Percentiles rank a stretch among this genome's conserved stretches.
phyloP scores from a whole-genome alignment of 2,888 invertebrate genomes.

The Acleris laterana region DNA sequence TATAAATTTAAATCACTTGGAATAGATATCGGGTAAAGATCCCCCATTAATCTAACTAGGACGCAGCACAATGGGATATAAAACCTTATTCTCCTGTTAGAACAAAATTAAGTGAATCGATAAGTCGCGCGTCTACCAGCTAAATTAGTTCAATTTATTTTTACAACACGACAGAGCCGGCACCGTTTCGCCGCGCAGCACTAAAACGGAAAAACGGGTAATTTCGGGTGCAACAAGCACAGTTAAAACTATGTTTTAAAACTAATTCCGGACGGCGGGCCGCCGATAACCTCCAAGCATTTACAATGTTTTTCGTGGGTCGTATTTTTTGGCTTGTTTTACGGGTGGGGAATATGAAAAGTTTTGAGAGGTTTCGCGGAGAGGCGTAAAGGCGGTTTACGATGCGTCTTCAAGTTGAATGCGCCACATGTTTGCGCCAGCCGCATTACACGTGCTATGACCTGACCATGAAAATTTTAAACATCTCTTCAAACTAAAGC shows the following conservation, averaged over 20 bases:
- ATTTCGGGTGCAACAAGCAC: slow-evolving; percentile 70
- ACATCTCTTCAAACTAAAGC: slow-evolving; percentile 68
- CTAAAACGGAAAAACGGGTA: slow-evolving; percentile 60
- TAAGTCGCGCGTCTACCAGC: slow-evolving; percentile 48
- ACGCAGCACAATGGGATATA: slow-evolving; percentile 16
- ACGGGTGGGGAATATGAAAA: slow-evolving; percentile 82
- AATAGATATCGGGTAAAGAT: not conserved
- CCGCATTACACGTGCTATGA: slow-evolving; percentile 77
- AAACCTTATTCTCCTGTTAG: slow-evolving; percentile 29
- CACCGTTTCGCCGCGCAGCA: slow-evolving; percentile 49
- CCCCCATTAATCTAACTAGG: slow-evolving; percentile 11
- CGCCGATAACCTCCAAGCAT: slow-evolving; percentile 76
- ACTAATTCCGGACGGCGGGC: slow-evolving; percentile 70
- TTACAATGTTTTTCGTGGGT: slow-evolving; percentile 83
- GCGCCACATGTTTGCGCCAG: slow-evolving; percentile 75
- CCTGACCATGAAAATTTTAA: slow-evolving; percentile 82
- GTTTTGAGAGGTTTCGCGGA: slow-evolving; percentile 78
- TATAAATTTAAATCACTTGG: not conserved
- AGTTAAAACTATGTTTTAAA: slow-evolving; percentile 78
- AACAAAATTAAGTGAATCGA: slow-evolving; percentile 45
- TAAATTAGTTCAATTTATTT: slow-evolving; percentile 58
- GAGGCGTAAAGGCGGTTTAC: slow-evolving; percentile 82
- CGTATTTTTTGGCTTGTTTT: slow-evolving; percentile 83
- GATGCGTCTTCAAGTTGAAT: slow-evolving; percentile 80
- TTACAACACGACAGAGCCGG: slow-evolving; percentile 48